These are phyloP conservation scores for Mastomys natalensis DNA, from an alignment of 2,113 vertebrate genomes.

Conservation along the genomic window DNA sequence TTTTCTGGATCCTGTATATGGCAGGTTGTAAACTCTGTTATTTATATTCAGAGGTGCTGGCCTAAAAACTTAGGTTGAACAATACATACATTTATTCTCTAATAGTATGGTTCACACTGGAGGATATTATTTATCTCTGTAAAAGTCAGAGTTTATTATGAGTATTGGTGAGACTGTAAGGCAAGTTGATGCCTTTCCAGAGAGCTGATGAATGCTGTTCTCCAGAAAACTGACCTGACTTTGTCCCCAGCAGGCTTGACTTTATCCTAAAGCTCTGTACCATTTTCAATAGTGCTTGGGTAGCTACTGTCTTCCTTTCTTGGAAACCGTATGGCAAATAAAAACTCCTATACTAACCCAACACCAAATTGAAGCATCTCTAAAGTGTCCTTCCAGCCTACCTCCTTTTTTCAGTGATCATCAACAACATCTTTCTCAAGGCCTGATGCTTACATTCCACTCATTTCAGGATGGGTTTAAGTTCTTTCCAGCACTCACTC, in stretches of 20 bases:
- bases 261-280: not conserved
- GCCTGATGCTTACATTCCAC: not conserved
- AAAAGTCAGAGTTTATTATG: not conserved
- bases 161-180: not conserved
- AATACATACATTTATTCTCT: not conserved
- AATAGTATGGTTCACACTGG: too few species aligned
- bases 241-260: not conserved
- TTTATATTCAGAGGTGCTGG: not conserved
- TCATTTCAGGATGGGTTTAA: not conserved
- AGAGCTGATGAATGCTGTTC: not conserved
- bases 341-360: not conserved
- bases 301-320: not conserved
- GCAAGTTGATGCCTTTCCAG: not conserved
- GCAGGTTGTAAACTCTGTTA: not conserved
- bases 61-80: not conserved
- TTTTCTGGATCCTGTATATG: not conserved
- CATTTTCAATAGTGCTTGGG: not conserved
- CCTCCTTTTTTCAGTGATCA: not conserved
- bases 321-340: not conserved
- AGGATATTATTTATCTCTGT: not conserved
- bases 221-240: not conserved
- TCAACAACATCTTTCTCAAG: not conserved
- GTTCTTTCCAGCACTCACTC: not conserved
- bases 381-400: not conserved
- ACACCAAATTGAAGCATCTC: not conserved